These are phyloP conservation scores for Thaumatotibia leucotreta DNA, from an alignment of 1,140 invertebrate species.

Conservation along the genomic window DNA sequence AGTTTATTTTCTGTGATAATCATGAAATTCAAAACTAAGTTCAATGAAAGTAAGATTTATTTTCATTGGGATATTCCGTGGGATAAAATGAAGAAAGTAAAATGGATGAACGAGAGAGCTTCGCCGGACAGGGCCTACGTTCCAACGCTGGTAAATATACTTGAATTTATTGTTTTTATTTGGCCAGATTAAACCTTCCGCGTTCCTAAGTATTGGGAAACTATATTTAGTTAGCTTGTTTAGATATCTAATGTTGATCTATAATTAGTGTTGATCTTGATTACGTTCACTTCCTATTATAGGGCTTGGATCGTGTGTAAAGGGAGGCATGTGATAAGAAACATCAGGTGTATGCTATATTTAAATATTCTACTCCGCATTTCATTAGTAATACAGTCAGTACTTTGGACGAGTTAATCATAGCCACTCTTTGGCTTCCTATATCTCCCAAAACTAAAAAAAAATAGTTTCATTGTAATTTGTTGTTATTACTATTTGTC, in stretches of 20 bases:
- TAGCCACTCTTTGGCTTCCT: too few relatives aligned
- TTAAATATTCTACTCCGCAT: neutral
- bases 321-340: neutral
- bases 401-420: neutral
- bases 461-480: too few relatives aligned
- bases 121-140: constrained; percentile 76
- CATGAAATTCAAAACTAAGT: constrained; percentile 73
- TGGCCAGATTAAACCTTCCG: neutral
- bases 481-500: too few relatives aligned
- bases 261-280: neutral
- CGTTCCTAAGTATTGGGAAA: neutral
- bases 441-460: too few relatives aligned
- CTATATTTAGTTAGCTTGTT: neutral
- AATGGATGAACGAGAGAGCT: constrained; percentile 78
- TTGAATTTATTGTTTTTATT: constrained; percentile 4
- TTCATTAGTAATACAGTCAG: neutral
- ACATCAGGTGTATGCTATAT: neutral
- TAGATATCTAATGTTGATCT: neutral
- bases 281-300: neutral
- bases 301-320: neutral
- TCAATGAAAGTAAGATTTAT: constrained; percentile 66
- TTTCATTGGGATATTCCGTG: constrained; percentile 64
- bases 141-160: constrained; percentile 72
- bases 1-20: constrained; percentile 73
- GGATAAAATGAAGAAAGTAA: constrained; percentile 64